Evolutionary conservation across 2,888 invertebrate species (phyloP).

Genomic region (Idaea straminata): DNA sequence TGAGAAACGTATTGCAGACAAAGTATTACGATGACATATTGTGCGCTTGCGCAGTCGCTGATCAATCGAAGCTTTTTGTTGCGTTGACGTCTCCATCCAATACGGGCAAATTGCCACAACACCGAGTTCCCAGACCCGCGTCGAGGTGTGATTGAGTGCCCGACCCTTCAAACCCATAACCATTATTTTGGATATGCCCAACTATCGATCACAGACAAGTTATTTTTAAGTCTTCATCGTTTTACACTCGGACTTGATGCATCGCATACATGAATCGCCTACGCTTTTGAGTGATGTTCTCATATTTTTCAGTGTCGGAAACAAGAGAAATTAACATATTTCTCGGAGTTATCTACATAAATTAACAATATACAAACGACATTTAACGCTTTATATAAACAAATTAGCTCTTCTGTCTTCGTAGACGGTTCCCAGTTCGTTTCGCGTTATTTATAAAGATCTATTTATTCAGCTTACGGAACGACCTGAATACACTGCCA

Average conservation of each 20-base stretch:
- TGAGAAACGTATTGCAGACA: constrained; percentile 12
- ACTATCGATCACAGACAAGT: constrained; percentile 65
- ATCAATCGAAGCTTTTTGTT: constrained; percentile 78
- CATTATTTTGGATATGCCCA: constrained; percentile 69
- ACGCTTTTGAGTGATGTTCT: constrained; percentile 39
- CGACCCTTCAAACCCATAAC: constrained; percentile 44
- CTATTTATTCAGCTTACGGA: constrained; percentile 72
- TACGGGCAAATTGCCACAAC: constrained; percentile 70
- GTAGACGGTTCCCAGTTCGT: constrained; percentile 39
- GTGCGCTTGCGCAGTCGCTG: constrained; percentile 64
- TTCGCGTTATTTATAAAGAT: constrained; percentile 70
- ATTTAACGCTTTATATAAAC: constrained; percentile 32
- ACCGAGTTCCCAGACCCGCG: constrained; percentile 47
- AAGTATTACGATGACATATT: constrained; percentile 38
- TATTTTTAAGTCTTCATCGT: constrained; percentile 51
- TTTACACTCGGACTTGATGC: constrained; percentile 40
- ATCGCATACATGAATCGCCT: constrained; percentile 31
- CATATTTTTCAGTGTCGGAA: constrained; percentile 50
- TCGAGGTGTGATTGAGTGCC: constrained; percentile 65
- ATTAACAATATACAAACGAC: not conserved
- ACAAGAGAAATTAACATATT: constrained; percentile 24
- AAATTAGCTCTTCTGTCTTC: constrained; percentile 52
- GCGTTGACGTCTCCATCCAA: constrained; percentile 75
- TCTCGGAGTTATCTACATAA: constrained; percentile 8
- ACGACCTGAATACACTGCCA: constrained; percentile 70